Base-by-base conservation (phyloP, 2,888 invertebrate genomes). In the Nebria brevicollis region DNA sequence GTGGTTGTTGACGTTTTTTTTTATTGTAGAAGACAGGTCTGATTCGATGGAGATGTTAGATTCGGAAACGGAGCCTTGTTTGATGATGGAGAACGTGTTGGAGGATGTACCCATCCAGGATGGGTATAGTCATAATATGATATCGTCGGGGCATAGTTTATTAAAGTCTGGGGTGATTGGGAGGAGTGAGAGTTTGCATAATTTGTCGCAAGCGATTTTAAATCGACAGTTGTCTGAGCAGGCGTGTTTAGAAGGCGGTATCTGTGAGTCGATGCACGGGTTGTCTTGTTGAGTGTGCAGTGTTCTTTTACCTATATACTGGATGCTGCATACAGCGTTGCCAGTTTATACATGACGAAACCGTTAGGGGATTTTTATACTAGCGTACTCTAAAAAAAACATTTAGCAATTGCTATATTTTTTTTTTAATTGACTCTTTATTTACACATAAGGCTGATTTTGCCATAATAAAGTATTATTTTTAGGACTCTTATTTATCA, bases 61-160 rank as follows among this genome's bases (percentile, higher is more conserved):
- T 88, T 95, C 95, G 0, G 95, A 95, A 90, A 95, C 95, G 0
- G 95, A 95, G 86, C 95, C 95, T 0, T 94, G 95, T 85, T 90
- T 95, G 26, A 95, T 95, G 92, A 95, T 95, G 91, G 95, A 95
- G 86, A 94, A 94, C 77, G 95, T 93, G 42, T 85, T 92, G 82
- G 93, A 93, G 87, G 93, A 93, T 86, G 93, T 93, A 20, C 89
- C 92, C 43, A 89, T 93, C 83, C 92, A 92, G 0, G 93, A 94
- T 85, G 92, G 92, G 13, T 92, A 93, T 86, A 92, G 93, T 6
- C 93, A 93, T 84, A 93, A 93, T 86, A 91, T 93, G 91, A 91
- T 93, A 26, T 93, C 93, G 77, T 93, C 93, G 72, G 90, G 91
- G 77, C 92, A 92, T 84, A 90, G 91, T 85, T 87, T 91, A 86